These are phyloP conservation scores for Mesochorus sp. DNA, from an alignment of 2,888 invertebrate species.

Conservation along the genomic window DNA sequence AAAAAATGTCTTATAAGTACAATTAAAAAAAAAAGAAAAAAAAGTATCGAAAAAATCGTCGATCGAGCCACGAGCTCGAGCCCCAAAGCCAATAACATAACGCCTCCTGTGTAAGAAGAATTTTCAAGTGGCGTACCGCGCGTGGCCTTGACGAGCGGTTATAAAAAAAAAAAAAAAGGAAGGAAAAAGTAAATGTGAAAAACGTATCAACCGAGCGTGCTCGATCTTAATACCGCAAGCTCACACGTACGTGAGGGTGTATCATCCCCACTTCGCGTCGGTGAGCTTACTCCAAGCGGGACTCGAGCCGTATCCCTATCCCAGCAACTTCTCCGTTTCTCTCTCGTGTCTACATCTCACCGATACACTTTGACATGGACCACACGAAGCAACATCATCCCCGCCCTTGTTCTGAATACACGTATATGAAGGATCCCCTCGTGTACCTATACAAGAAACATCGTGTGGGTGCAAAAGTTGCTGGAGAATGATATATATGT, in stretches of 20 bases:
- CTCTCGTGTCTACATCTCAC: conserved; percentile 61
- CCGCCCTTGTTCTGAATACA: conserved; percentile 59
- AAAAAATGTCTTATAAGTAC: too few relatives aligned
- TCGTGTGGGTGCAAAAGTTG: conserved; percentile 49
- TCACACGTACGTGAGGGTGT: conserved; percentile 52
- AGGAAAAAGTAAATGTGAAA: conserved; percentile 44
- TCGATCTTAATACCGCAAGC: conserved; percentile 63
- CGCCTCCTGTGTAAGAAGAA: conserved; percentile 34
- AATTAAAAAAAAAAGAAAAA: too few relatives aligned
- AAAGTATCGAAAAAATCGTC: conserved; percentile 4
- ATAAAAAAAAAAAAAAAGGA: conserved; percentile 32
- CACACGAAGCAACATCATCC: conserved; percentile 48
- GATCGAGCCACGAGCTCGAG: background rate
- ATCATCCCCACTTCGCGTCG: conserved; percentile 49
- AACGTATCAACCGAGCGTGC: conserved; percentile 46
- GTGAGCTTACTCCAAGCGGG: conserved; percentile 4
- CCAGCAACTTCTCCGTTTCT: background rate
- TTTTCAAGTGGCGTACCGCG: conserved; percentile 61
- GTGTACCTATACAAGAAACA: conserved; percentile 11
- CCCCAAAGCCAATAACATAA: conserved; percentile 21
- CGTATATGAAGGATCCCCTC: conserved; percentile 25
- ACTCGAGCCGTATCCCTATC: background rate
- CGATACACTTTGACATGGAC: conserved; percentile 63
- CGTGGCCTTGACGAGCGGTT: conserved; percentile 77
- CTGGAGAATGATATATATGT: conserved; percentile 27